Percentiles rank a stretch among this genome's conserved stretches.
Evolutionary conservation across 2,113 vertebrate genomes (phyloP).

Genomic region (Daubentonia madagascariensis): DNA sequence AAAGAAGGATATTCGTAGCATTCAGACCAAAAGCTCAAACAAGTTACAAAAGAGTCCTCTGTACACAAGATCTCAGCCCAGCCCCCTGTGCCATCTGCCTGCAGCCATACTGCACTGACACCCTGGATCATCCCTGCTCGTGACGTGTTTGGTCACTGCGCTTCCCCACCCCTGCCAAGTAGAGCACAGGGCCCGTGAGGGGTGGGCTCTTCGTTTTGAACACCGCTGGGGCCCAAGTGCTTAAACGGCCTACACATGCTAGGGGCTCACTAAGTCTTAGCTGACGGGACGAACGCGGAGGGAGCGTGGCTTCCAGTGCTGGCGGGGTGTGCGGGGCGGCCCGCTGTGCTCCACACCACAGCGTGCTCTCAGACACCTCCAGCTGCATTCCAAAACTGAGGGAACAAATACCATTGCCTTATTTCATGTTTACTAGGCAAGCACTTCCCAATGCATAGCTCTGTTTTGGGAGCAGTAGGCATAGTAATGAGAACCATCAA

Average conservation of each 20-base stretch:
- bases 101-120: rapidly evolving
- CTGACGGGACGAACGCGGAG: background rate
- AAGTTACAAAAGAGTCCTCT: background rate
- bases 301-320: background rate
- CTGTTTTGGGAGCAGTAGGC: background rate
- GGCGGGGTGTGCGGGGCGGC: rapidly evolving
- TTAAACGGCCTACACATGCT: background rate
- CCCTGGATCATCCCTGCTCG: rapidly evolving
- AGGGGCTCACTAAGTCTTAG: rapidly evolving
- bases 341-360: rapidly evolving
- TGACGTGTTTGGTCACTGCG: rapidly evolving
- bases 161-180: rapidly evolving
- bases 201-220: background rate
- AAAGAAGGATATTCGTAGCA: background rate
- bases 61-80: rapidly evolving
- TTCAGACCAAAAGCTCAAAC: background rate
- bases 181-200: background rate
- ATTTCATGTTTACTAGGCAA: background rate
- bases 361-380: rapidly evolving
- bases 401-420: background rate
- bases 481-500: rapidly evolving
- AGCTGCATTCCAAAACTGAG: background rate
- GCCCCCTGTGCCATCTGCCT: rapidly evolving
- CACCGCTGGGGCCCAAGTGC: background rate
- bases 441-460: background rate